phyloP scores from a whole-genome alignment of 1,140 invertebrate species.

The Ceratina australensis region DNA sequence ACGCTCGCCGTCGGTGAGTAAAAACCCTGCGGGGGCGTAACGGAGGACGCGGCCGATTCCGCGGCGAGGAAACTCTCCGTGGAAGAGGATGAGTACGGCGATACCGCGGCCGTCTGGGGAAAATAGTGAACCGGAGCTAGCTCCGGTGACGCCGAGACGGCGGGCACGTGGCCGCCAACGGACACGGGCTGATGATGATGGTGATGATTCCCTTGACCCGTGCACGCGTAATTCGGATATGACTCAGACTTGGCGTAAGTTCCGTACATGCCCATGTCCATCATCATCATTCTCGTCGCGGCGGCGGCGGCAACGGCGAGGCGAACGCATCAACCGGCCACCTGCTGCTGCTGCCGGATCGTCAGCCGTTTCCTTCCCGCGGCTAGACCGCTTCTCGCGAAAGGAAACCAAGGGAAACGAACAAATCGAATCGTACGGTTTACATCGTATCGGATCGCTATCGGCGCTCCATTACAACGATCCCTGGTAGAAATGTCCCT shows the following conservation, averaged over 20 bases:
- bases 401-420: background rate
- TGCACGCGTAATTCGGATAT: constrained; percentile 77
- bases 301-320: constrained; percentile 33
- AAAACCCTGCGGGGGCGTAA: constrained; percentile 71
- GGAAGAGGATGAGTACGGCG: constrained; percentile 70
- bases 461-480: background rate
- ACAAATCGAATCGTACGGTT: background rate
- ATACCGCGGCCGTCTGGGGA: constrained; percentile 70
- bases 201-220: constrained; percentile 71
- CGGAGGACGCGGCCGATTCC: constrained; percentile 69
- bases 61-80: constrained; percentile 67
- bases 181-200: constrained; percentile 65
- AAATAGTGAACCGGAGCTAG: constrained; percentile 75
- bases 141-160: constrained; percentile 73
- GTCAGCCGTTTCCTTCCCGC: constrained; percentile 5
- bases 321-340: constrained; percentile 64
- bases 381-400: no score
- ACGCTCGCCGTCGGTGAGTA: constrained; percentile 73
- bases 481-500: no score
- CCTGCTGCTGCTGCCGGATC: constrained; percentile 38
- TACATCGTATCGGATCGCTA: constrained; percentile 5
- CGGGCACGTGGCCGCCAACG: constrained; percentile 67
- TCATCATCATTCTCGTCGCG: constrained; percentile 82
- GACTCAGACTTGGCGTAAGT: constrained; percentile 80
- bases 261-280: constrained; percentile 87